Percentiles rank a stretch among this genome's conserved stretches.
Evolutionary conservation across 2,797 vertebrate species (phyloP).

Genomic region (Bothrops alternatus): DNA sequence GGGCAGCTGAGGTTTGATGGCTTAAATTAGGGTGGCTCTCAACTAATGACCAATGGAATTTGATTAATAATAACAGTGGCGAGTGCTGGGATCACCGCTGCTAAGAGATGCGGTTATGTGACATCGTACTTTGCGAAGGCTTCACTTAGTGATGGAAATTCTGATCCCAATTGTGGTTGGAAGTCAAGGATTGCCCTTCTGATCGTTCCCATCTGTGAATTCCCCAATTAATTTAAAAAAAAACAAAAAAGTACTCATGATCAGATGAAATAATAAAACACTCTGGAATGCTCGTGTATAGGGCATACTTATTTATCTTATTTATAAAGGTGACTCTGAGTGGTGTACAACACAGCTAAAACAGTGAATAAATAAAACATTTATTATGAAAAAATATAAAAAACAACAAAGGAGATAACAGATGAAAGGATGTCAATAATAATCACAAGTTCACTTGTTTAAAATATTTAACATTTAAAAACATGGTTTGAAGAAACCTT

Average conservation of each 20-base stretch:
- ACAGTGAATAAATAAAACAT: not conserved
- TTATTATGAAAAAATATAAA: not conserved
- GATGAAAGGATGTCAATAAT: not conserved
- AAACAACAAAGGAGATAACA: not conserved
- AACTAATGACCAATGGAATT: not conserved
- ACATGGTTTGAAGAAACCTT: not conserved
- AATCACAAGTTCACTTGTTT: not conserved
- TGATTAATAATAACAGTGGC: not conserved
- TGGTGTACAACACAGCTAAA: not conserved
- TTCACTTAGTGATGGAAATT: not conserved
- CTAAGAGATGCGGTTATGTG: not conserved
- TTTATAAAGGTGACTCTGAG: not conserved
- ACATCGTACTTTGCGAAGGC: not conserved
- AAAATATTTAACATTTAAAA: not conserved
- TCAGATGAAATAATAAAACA: not conserved
- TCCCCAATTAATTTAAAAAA: not conserved
- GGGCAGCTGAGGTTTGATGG: not conserved
- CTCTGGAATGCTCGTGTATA: not conserved
- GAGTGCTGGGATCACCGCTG: not conserved
- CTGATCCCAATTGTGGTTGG: not conserved
- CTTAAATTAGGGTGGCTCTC: not conserved
- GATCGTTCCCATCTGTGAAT: not conserved
- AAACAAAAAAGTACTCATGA: not conserved
- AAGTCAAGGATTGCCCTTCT: not conserved
- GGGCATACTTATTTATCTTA: not conserved